These are phyloP conservation scores for Anseranas semipalmata DNA, from an alignment of 2,113 vertebrate genomes.

Conservation along the genomic window DNA sequence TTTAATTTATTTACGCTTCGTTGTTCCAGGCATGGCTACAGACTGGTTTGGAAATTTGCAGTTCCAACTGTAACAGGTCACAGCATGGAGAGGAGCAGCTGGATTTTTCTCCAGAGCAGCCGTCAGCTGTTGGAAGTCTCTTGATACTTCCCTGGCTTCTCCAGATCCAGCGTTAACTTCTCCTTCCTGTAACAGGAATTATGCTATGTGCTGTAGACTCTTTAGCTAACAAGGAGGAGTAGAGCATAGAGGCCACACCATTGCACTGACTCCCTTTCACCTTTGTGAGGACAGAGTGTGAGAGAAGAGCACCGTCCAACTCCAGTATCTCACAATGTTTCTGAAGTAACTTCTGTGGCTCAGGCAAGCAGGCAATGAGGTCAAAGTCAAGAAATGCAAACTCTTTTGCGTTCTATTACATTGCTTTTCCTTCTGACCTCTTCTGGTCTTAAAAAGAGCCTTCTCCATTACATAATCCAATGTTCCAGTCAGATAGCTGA, in stretches of 20 bases:
- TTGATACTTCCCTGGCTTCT: slow-evolving; percentile 55
- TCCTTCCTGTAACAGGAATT: slow-evolving; percentile 58
- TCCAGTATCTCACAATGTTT: neutral
- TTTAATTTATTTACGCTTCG: slow-evolving; percentile 50
- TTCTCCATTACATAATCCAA: accelerated
- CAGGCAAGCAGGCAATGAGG: neutral
- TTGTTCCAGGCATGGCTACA: slow-evolving; percentile 41
- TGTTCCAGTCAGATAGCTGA: neutral
- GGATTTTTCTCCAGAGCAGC: slow-evolving; percentile 57
- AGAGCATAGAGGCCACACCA: neutral
- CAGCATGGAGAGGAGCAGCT: slow-evolving; percentile 56
- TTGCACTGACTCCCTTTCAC: neutral
- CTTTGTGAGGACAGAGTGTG: neutral
- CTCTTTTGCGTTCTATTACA: neutral
- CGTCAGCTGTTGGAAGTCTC: slow-evolving; percentile 64
- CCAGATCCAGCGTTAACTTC: slow-evolving; percentile 41
- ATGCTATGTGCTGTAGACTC: neutral
- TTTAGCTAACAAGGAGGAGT: neutral
- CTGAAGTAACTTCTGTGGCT: neutral
- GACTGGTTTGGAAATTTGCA: slow-evolving; percentile 37
- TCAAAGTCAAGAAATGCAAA: neutral
- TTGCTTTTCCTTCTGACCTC: neutral
- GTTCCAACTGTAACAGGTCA: slow-evolving; percentile 57
- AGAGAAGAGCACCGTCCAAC: neutral
- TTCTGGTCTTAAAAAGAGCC: neutral